Base-by-base conservation (phyloP, 2,113 vertebrate genomes). In the Pygoscelis antarcticus region DNA sequence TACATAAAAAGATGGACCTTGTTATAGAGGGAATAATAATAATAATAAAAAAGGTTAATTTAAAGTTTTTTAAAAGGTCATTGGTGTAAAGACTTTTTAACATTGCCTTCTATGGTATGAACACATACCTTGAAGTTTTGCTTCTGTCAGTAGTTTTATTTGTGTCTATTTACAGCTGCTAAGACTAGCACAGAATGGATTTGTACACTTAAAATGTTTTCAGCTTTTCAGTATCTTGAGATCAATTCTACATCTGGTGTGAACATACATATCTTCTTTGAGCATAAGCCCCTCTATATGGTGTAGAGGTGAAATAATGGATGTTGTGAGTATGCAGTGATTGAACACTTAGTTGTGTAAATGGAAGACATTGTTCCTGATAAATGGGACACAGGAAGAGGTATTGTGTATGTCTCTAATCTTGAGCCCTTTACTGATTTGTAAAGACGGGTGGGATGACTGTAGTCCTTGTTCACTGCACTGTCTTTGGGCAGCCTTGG, bases 1-100 rank as follows among this genome's bases (percentile, higher is more conserved):
- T 94, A 66, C 66, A 88, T 97, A 80, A 95, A 97, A 97, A 92
- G 77, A 85, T 94, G 89, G 62, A 89, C 74, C n/a, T 91, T 91
- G 58, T 77, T 96, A 61, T 38, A 49, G 34, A 83, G 49, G n/a
- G 62, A 95, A 87, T 79, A 91, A 79, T 93, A 92, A 55, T 75
- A 71, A 76, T 87, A 90, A 89, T 85, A 87, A 85, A n/a, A 90
- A 78, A 83, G 22, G 49, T 97, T 89, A 58, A 78, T 81, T 90
- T 96, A 87, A 94, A 93, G 65, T 88, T 93, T 95, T 94, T 93
- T 74, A 52, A 93, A 95, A 95, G 84, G 78, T 95, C 78, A 86
- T 62, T 18, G 60, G 23, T 70, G 9, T 85, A 62, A 90, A 80
- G 87, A 84, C 40, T 88, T 91, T 78, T 81, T 81, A 69, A 61